A percentile compares a stretch with the other conserved stretches of the same genome.
phyloP scores from a whole-genome alignment of 2,113 vertebrate species.

The Microtus montanus region DNA sequence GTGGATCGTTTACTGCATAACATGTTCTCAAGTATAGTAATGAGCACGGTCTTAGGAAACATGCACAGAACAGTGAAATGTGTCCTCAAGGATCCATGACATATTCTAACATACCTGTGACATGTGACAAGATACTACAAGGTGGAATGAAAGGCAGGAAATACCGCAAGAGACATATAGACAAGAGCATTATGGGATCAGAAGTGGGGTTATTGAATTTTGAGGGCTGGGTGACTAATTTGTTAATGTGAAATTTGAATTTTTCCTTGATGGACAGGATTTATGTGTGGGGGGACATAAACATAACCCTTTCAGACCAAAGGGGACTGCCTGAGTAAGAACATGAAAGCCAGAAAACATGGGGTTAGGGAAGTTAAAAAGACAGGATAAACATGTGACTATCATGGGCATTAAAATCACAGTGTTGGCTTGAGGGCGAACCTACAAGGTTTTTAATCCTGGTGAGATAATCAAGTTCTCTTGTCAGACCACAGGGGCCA shows the following conservation, averaged over 20 bases:
- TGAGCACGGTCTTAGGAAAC: not conserved
- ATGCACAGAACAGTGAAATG: not conserved
- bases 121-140: not conserved
- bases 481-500: not conserved
- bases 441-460: not conserved
- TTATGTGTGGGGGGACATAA: not conserved
- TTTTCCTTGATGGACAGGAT: not conserved
- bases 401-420: constrained; percentile 5
- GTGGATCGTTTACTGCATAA: not conserved
- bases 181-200: not conserved
- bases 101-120: no score
- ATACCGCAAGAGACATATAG: not conserved
- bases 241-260: not conserved
- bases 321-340: not conserved
- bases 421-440: not conserved
- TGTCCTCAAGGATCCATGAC: not conserved
- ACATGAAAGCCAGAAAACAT: constrained; percentile 7
- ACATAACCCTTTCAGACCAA: not conserved
- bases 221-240: not conserved
- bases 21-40: constrained; percentile 18
- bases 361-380: not conserved
- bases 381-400: not conserved
- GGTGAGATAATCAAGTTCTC: not conserved
- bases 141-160: not conserved
- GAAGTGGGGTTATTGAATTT: not conserved